phyloP scores from a whole-genome alignment of 2,113 vertebrate genomes.

The Microcebus griseorufus region DNA sequence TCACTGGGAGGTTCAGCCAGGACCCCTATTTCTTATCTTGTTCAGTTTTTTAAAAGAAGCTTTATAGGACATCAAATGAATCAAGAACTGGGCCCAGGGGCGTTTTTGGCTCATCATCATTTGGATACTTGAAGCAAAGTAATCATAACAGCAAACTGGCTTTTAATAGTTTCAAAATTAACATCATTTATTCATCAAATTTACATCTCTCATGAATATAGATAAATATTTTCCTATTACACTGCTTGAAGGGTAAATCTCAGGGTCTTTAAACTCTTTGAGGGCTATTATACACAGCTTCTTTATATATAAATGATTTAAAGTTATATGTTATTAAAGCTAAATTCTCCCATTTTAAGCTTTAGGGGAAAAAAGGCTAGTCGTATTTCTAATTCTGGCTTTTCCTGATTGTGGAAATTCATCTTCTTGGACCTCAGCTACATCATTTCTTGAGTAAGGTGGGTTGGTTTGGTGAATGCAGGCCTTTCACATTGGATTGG shows the following conservation, averaged over 20 bases:
- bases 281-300: background rate
- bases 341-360: background rate
- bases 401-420: background rate
- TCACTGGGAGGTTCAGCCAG: background rate
- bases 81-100: background rate
- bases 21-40: constrained; percentile 14
- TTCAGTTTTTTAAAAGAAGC: background rate
- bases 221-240: constrained; percentile 49
- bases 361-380: background rate
- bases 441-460: background rate
- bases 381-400: background rate
- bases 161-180: constrained; percentile 48
- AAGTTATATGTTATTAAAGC: constrained; percentile 31
- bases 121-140: constrained; percentile 41
- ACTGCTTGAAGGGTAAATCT: constrained; percentile 30
- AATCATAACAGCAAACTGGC: constrained; percentile 10
- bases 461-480: background rate
- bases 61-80: background rate
- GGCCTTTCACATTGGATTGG: background rate
- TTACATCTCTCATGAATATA: background rate
- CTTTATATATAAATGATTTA: background rate
- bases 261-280: background rate
- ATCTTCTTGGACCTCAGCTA: background rate
- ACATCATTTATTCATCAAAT: constrained; percentile 41
- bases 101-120: background rate